Evolutionary conservation across 2,113 vertebrate genomes (phyloP).

Genomic region (Nyctereutes procyonoides): DNA sequence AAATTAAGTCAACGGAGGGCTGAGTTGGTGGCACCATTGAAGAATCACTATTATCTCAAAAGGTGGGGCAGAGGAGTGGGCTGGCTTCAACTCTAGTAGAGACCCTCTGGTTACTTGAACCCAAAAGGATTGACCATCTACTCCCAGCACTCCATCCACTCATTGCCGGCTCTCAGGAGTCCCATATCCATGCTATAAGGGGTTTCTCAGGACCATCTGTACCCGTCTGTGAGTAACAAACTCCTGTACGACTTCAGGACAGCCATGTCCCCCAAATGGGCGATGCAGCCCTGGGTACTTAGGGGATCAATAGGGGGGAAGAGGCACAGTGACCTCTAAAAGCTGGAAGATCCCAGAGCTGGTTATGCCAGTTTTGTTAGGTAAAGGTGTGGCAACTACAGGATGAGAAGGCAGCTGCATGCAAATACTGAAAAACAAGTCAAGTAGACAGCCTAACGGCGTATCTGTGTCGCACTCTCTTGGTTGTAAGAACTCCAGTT

Average conservation of each 20-base stretch:
- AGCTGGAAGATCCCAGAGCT: background rate
- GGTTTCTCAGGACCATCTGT: background rate
- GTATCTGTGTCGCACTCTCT: background rate
- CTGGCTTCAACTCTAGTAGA: background rate
- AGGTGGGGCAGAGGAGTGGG: background rate
- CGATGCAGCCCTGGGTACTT: background rate
- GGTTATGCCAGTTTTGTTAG: background rate
- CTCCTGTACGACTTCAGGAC: background rate
- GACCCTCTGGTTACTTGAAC: background rate
- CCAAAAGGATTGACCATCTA: background rate
- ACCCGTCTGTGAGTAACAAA: background rate
- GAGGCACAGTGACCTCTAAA: background rate
- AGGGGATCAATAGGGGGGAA: background rate
- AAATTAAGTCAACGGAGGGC: background rate
- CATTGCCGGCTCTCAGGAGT: fast-evolving
- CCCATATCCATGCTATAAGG: no score
- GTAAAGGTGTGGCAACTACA: background rate
- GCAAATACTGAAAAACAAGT: background rate
- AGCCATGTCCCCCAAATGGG: background rate
- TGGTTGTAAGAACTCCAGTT: background rate
- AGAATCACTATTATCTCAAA: background rate
- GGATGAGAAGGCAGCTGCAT: background rate
- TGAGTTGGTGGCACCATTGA: background rate
- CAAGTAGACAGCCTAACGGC: no score
- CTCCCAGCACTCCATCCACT: background rate